Evolutionary conservation across 2,888 invertebrate species (phyloP).

Genomic region (Polydesmus complanatus): DNA sequence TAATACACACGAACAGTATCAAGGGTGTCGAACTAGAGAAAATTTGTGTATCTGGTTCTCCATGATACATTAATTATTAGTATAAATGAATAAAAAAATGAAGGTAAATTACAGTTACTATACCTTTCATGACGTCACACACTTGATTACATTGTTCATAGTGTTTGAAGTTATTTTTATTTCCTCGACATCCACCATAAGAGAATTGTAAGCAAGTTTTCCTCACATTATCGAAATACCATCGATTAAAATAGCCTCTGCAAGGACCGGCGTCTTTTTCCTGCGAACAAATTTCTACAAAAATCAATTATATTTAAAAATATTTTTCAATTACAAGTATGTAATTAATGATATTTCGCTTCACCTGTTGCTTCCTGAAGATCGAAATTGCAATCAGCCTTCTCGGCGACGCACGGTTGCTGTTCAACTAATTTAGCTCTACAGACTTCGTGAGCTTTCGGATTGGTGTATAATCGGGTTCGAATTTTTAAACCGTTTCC

Average conservation of each 20-base stretch:
- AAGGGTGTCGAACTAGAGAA: too few relatives aligned
- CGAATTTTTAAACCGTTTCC: slow-evolving; percentile 56
- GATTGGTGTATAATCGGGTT: slow-evolving; percentile 55
- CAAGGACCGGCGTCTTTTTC: slow-evolving; percentile 69
- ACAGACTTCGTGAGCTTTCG: slow-evolving; percentile 62
- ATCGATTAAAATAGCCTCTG: slow-evolving; percentile 70
- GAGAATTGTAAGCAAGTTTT: slow-evolving; percentile 65
- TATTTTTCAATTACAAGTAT: neutral
- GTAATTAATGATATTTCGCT: slow-evolving; percentile 2
- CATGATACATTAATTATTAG: too few relatives aligned
- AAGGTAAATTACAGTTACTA: too few relatives aligned
- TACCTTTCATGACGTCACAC: slow-evolving; percentile 36
- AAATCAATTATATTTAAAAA: neutral
- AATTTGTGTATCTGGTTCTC: too few relatives aligned
- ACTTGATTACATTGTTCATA: slow-evolving; percentile 52
- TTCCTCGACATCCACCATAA: slow-evolving; percentile 79
- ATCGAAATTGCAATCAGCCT: slow-evolving; percentile 29
- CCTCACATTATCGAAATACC: slow-evolving; percentile 60
- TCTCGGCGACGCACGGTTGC: slow-evolving; percentile 53
- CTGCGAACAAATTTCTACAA: slow-evolving; percentile 66
- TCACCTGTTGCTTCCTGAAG: slow-evolving; percentile 58
- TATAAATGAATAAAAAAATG: too few relatives aligned
- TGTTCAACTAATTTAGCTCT: slow-evolving; percentile 61
- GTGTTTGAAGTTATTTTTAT: slow-evolving; percentile 70
- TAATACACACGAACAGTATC: too few relatives aligned